Base-by-base conservation (phyloP, 2,888 invertebrate genomes). In the Drosophila anomelani region DNA sequence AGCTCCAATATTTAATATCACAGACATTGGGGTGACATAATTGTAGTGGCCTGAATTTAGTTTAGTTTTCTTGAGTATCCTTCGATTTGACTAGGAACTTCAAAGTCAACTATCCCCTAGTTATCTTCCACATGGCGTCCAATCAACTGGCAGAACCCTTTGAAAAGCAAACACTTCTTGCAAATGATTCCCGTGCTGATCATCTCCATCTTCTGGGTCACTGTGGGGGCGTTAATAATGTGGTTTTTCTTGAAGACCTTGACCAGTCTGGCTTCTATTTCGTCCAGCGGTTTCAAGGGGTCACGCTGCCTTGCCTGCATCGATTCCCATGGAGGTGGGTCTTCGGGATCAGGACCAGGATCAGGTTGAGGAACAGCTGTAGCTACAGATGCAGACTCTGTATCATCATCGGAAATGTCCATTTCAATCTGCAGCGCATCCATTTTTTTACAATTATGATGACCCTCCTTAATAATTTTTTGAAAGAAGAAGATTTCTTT, bases 111-210 rank as follows among this genome's bases (percentile, higher is more conserved):
- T 26, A 46, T 46, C n/a, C 23, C 12, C 17, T 23, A 5, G 12
- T n/a, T 56, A 7, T 56, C 43, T 26, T 29, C 59, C 1, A 86
- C 64, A 51, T 56, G 36, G 4, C 44, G 38, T n/a, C 75, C 83
- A 46, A 62, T 55, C 0, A 8, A 26, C 17, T 58, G 49, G 29
- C 81, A 82, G 4, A 87, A 36, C 3, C 17, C 23, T 0, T 15
- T 20, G 13, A 75, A 69, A 26, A 85, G 39, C 43, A 88, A 29
- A 12, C 85, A 88, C 41, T 82, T 85, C 1, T 49, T 44, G 57
- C 82, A 82, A 8, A 87, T 63, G 15, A 10, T 29, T 8, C 32
- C 60, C 1, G 58, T 12, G 8, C 9, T 0, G 3, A 87, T 56
- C 53, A 81, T 77, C 12, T 79, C 61, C 63, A 77, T 10, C 0